Conservation (phyloP, 2,888 invertebrate genomes). For the Cataglyphis altisquamis region DNA sequence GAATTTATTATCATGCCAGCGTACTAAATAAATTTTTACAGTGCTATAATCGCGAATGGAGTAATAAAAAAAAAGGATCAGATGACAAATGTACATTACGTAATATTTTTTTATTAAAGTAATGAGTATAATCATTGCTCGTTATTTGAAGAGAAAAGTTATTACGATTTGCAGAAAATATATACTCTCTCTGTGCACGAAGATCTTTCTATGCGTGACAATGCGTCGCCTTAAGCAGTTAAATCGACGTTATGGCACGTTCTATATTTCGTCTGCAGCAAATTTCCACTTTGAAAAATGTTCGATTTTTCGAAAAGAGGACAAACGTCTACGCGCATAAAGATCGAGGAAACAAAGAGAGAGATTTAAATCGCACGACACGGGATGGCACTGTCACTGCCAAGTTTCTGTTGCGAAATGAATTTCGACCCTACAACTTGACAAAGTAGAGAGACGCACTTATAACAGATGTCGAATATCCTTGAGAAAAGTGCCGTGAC, state of each 20-base stretch:
- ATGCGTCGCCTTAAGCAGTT: constrained; percentile 29
- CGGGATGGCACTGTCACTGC: constrained; percentile 45
- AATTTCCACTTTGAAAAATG: constrained; percentile 34
- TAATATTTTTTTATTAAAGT: neutral
- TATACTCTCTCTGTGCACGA: neutral
- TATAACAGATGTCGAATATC: constrained; percentile 42
- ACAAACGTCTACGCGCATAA: constrained; percentile 28
- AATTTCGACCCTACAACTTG: constrained; percentile 55
- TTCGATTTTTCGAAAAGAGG: constrained; percentile 45
- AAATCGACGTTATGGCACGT: constrained; percentile 18
- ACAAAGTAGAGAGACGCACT: constrained; percentile 33
- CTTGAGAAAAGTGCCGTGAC: neutral
- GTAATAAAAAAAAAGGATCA: neutral
- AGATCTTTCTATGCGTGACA: neutral
- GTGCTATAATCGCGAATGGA: neutral
- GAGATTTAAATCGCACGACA: constrained; percentile 52
- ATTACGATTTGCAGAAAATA: constrained; percentile 2
- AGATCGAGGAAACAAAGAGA: constrained; percentile 21
- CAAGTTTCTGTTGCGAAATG: constrained; percentile 67
- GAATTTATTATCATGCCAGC: neutral
- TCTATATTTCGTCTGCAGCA: neutral
- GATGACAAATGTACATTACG: neutral
- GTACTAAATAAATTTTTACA: constrained; percentile 7
- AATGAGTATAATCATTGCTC: neutral
- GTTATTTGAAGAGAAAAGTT: neutral